phyloP scores from a whole-genome alignment of 1,140 invertebrate genomes.

The Contarinia nasturtii region DNA sequence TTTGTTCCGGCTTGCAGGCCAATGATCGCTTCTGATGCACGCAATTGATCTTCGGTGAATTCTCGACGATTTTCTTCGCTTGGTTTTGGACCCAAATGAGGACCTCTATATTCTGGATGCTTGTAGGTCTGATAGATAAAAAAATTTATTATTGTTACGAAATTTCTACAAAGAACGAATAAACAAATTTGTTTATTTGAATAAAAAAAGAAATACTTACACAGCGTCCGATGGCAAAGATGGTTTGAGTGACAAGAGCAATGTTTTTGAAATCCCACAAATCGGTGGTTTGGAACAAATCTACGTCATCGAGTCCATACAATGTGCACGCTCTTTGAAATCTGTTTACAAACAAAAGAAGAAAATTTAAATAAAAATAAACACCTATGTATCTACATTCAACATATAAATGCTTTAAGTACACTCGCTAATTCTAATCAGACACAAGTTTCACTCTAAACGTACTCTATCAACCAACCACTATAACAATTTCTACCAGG shows the following conservation, averaged over 20 bases:
- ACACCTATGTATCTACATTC: background rate
- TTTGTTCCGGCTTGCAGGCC: conserved; percentile 85
- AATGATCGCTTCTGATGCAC: conserved; percentile 67
- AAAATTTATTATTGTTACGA: too few species aligned
- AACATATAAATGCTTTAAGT: background rate
- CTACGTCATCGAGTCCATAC: conserved; percentile 75
- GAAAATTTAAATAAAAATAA: too few species aligned
- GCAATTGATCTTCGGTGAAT: conserved; percentile 72
- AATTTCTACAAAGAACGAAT: background rate
- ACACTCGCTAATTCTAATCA: background rate
- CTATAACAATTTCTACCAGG: too few species aligned
- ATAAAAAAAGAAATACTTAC: conserved; percentile 31
- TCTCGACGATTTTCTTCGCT: conserved; percentile 73
- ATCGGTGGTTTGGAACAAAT: conserved; percentile 88
- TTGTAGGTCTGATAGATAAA: conserved; percentile 47
- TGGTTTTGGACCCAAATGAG: conserved; percentile 65
- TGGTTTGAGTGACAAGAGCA: conserved; percentile 64
- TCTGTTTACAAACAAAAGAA: conserved; percentile 26
- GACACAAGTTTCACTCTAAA: background rate
- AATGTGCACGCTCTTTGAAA: conserved; percentile 74
- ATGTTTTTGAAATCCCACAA: conserved; percentile 89
- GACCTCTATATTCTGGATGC: conserved; percentile 73
- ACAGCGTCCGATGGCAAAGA: conserved; percentile 73
- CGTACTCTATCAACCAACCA: too few species aligned
- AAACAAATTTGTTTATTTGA: too few species aligned